Base-by-base conservation (phyloP, 1,140 invertebrate species). In the Eumeta japonica region DNA sequence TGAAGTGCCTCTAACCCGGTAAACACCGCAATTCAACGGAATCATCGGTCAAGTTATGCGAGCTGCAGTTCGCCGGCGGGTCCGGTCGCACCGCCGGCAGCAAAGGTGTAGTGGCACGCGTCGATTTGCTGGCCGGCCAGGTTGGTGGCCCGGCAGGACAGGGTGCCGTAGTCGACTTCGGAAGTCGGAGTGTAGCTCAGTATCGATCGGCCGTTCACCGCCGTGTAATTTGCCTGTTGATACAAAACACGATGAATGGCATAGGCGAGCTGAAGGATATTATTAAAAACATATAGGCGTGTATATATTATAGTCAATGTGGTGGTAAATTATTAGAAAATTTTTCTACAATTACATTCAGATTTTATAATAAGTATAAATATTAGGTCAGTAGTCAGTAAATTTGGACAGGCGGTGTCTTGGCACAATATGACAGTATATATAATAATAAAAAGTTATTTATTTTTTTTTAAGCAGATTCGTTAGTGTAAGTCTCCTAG, bases 161-260 rank as follows among this genome's bases (percentile, higher is more conserved):
- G 75, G 1, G 80, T 82, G 5, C 86, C 86, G 40, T 87, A 88
- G 56, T 88, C 85, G 40, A 80, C 67, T 50, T 90, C 87, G 2
- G 79, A 83, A 28, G 84, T 79, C 1, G 91, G 90, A 2, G 80
- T 87, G 62, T 90, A 93, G 2, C 82, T 85, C 10, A 93, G 77
- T 1, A 85, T 48, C 68, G 82, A 51, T 66, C 78, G 38, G 55
- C 80, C 63, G 67, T 74, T 41, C 68, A 73, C 48, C 13, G 62
- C 59, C 7, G 63, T 35, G 43, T 49, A 66, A 35, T 66, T 70
- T 7, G 24, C 50, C 68, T 73, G 49, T 46, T 36, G 16, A 30
- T 24, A 7, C 5, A 30, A 30, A 10, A 10, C 28, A 5, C 10
- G 7, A 30, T 14, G 12, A 11, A 14, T 11, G 5, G 13, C 13